phyloP scores from a whole-genome alignment of 2,797 vertebrate genomes.

The Apodemus agrarius region DNA sequence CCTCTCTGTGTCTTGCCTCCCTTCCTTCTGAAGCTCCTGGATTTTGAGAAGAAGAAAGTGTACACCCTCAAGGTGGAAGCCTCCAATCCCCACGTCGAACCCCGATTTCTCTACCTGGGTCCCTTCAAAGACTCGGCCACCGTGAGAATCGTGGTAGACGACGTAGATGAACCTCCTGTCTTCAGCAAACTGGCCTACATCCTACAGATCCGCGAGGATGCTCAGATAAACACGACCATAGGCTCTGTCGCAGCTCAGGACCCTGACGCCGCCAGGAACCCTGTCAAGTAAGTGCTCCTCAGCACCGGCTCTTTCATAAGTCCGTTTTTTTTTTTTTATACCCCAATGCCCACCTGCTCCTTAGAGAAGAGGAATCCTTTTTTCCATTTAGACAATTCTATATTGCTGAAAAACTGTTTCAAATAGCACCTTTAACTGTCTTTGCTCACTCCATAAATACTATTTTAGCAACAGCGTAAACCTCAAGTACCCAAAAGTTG shows the following conservation, averaged over 20 bases:
- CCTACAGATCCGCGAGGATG: constrained; percentile 95
- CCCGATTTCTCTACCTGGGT: constrained; percentile 91
- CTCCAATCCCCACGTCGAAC: constrained; percentile 91
- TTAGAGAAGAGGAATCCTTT: constrained; percentile 33
- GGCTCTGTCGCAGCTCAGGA: constrained; percentile 93
- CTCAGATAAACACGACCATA: constrained; percentile 88
- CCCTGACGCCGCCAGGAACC: constrained; percentile 92
- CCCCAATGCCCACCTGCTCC: neutral
- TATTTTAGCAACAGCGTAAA: constrained; percentile 32
- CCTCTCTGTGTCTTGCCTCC: neutral
- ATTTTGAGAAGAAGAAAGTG: constrained; percentile 93
- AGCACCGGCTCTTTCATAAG: neutral
- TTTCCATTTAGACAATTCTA: neutral
- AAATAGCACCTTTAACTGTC: neutral
- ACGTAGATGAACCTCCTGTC: constrained; percentile 94
- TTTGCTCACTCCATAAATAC: constrained; percentile 35
- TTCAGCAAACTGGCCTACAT: constrained; percentile 92
- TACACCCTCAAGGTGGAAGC: constrained; percentile 95
- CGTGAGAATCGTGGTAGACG: constrained; percentile 93
- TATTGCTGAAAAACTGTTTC: constrained; percentile 41
- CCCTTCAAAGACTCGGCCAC: constrained; percentile 94
- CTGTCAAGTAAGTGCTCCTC: constrained; percentile 91
- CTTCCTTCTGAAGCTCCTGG: constrained; percentile 88
- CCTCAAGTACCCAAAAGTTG: neutral
- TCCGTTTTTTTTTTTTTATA: neutral